phyloP scores from a whole-genome alignment of 1,140 invertebrate genomes.

The Drosophila lacteicornis region DNA sequence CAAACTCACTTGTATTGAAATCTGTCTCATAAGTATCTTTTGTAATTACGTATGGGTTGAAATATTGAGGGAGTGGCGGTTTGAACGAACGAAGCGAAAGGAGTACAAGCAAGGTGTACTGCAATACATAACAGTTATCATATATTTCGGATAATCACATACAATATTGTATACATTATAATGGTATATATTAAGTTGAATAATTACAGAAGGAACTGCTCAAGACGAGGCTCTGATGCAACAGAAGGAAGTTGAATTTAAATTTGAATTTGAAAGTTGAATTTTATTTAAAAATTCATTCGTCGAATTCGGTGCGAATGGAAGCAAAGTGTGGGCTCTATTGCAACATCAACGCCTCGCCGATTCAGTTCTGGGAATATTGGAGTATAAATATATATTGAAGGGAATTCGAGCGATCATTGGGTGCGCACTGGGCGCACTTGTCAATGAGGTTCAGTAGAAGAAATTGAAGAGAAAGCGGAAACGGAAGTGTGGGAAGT shows the following conservation, averaged over 20 bases:
- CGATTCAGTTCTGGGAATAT: slow-evolving; percentile 30
- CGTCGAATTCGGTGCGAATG: slow-evolving; percentile 14
- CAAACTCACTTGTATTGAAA: slow-evolving; percentile 85
- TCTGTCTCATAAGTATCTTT: slow-evolving; percentile 85
- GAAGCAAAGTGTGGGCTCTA: slow-evolving; percentile 24
- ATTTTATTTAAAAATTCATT: slow-evolving; percentile 13
- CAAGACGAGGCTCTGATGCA: slow-evolving; percentile 12
- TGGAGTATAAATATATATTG: slow-evolving; percentile 46
- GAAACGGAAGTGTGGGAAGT: slow-evolving; percentile 42
- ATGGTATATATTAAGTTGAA: slow-evolving; percentile 37
- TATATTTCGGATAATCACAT: slow-evolving; percentile 48
- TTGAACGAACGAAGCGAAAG: slow-evolving; percentile 58
- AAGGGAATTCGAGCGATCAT: slow-evolving; percentile 59
- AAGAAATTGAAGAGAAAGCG: slow-evolving; percentile 42
- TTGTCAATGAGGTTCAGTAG: slow-evolving; percentile 7
- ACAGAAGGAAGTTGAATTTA: slow-evolving; percentile 12
- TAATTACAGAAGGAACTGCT: slow-evolving; percentile 55
- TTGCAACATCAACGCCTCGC: slow-evolving; percentile 46
- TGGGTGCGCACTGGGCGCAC: slow-evolving; percentile 10
- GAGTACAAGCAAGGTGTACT: slow-evolving; percentile 64
- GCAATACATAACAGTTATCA: slow-evolving; percentile 52
- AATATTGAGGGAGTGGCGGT: slow-evolving; percentile 47
- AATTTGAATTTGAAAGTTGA: slow-evolving; percentile 2
- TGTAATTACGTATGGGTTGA: slow-evolving; percentile 75
- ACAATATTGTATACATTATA: slow-evolving; percentile 35